phyloP scores from a whole-genome alignment of 2,888 invertebrate species.

The Timandra comae region DNA sequence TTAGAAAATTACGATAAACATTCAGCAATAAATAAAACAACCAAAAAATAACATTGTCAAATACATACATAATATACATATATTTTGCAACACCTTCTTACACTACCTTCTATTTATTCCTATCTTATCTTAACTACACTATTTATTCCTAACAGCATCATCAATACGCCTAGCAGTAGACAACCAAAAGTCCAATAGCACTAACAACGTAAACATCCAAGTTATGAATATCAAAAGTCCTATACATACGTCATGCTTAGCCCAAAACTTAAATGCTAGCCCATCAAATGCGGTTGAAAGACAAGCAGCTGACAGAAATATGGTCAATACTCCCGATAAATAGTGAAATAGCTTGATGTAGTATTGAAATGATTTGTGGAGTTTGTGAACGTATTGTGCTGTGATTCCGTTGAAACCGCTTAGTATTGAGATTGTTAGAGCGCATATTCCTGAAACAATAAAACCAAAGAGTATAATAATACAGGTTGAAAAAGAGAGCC shows the following conservation, averaged over 20 bases:
- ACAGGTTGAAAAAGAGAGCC: no score
- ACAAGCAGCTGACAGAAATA: slow-evolving; percentile 30
- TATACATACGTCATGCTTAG: slow-evolving; percentile 21
- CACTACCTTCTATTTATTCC: no score
- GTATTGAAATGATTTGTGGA: slow-evolving; percentile 15
- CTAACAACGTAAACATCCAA: slow-evolving; percentile 29
- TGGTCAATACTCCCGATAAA: slow-evolving; percentile 28
- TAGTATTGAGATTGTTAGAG: slow-evolving; percentile 26
- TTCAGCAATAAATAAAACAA: no score
- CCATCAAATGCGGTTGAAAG: slow-evolving; percentile 32
- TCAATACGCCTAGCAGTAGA: slow-evolving; percentile 18
- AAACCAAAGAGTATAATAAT: no score
- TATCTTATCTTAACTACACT: no score
- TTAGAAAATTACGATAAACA: no score
- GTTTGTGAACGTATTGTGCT: slow-evolving; percentile 23
- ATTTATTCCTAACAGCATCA: no score
- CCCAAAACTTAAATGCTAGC: slow-evolving; percentile 30
- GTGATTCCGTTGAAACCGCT: slow-evolving; percentile 30
- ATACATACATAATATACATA: no score
- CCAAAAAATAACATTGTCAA: no score
- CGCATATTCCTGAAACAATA: slow-evolving; percentile 33
- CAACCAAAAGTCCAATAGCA: slow-evolving; percentile 34
- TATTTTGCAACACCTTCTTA: no score
- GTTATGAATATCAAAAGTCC: slow-evolving; percentile 15
- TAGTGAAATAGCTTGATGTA: slow-evolving; percentile 31